phyloP scores from a whole-genome alignment of 2,888 invertebrate genomes.

The Andrena flavipes region DNA sequence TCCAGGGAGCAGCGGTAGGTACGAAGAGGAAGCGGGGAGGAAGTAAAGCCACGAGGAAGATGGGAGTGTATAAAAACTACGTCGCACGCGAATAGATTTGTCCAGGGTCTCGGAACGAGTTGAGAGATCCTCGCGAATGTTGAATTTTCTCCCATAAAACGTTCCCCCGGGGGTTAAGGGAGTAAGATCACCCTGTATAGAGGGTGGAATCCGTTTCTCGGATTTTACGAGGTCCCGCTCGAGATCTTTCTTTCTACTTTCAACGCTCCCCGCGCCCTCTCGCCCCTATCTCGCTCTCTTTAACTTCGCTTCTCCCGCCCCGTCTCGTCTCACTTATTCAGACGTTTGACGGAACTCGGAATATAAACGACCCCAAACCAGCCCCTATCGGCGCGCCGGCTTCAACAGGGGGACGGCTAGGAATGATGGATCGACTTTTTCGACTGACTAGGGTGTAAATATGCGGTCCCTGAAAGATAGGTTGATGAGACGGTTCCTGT shows the following conservation, averaged over 20 bases:
- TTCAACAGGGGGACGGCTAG: slow-evolving; percentile 58
- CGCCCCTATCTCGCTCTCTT: neutral
- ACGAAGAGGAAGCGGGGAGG: neutral
- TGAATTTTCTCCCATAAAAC: slow-evolving; percentile 69
- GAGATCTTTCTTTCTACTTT: slow-evolving; percentile 57
- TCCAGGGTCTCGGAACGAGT: slow-evolving; percentile 70
- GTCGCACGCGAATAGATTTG: slow-evolving; percentile 71
- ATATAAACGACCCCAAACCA: slow-evolving; percentile 72
- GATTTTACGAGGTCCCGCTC: slow-evolving; percentile 71
- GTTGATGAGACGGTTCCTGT: slow-evolving; percentile 44
- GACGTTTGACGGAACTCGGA: slow-evolving; percentile 71
- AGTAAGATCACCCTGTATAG: slow-evolving; percentile 54
- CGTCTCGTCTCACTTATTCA: slow-evolving; percentile 51
- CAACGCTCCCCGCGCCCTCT: slow-evolving; percentile 13
- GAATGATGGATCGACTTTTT: slow-evolving; percentile 75
- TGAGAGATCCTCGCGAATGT: slow-evolving; percentile 69
- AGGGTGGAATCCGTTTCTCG: slow-evolving; percentile 73
- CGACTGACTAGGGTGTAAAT: slow-evolving; percentile 64
- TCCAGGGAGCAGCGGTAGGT: neutral
- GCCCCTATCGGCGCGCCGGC: slow-evolving; percentile 70
- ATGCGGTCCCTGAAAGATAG: slow-evolving; percentile 58
- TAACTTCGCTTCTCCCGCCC: slow-evolving; percentile 1
- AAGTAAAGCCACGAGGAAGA: neutral
- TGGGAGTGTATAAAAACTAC: slow-evolving; percentile 45
- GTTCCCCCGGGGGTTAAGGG: slow-evolving; percentile 60